Conservation (phyloP, 2,113 vertebrate genomes). For the Toxostoma redivivum region DNA sequence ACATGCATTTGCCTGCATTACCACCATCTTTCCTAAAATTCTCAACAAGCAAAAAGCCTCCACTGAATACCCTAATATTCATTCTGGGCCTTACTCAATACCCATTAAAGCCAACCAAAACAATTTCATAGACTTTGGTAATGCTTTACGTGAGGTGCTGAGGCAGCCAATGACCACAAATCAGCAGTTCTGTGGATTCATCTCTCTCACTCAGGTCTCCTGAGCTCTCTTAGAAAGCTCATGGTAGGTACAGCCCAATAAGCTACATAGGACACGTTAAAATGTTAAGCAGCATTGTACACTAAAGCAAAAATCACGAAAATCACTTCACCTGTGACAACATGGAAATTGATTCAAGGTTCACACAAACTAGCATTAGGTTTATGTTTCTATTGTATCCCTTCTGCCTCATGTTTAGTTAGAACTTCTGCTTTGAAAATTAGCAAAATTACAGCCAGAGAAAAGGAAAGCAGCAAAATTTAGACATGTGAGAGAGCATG, state of each 20-base stretch:
- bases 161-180: not conserved
- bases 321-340: not conserved
- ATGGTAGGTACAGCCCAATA: not conserved
- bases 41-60: not conserved
- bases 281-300: not conserved
- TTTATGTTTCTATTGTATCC: not conserved
- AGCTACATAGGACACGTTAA: not conserved
- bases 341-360: not conserved
- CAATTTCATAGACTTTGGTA: not conserved
- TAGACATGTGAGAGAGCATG: not conserved
- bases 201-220: not conserved
- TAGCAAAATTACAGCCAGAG: not conserved
- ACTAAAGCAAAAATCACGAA: not conserved
- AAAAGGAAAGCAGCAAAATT: not conserved
- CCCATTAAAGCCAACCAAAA: not conserved
- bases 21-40: not conserved
- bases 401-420: not conserved
- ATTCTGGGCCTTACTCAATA: not conserved
- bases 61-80: not conserved
- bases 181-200: not conserved
- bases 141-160: fast-evolving
- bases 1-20: not conserved
- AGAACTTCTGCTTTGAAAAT: not conserved
- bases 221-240: not conserved
- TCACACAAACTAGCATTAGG: not conserved